These are phyloP conservation scores for Drosophila pseudoobscura DNA, from an alignment of 1,140 invertebrate species.

Conservation along the genomic window DNA sequence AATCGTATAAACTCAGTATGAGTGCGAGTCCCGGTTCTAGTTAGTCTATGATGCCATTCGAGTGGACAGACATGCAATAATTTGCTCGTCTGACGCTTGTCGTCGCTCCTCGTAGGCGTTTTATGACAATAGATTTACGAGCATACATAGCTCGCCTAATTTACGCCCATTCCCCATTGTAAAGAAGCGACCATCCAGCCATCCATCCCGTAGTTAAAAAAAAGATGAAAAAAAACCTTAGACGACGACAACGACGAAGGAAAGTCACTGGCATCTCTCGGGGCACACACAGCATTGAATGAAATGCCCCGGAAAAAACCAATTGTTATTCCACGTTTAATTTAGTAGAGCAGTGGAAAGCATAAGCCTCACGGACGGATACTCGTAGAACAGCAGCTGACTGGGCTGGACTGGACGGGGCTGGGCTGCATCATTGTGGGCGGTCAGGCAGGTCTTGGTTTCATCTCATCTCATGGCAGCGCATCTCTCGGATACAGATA, in stretches of 20 bases:
- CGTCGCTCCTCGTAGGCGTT: conserved; percentile 65
- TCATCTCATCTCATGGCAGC: conserved; percentile 25
- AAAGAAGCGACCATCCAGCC: conserved; percentile 28
- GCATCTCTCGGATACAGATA: conserved; percentile 44
- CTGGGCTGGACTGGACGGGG: conserved; percentile 8
- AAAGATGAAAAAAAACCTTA: conserved; percentile 59
- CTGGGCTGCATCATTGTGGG: conserved; percentile 52
- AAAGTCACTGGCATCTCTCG: conserved; percentile 60
- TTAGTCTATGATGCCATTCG: conserved; percentile 52
- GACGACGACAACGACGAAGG: conserved; percentile 45
- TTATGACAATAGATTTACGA: conserved; percentile 79
- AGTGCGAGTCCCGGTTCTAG: conserved; percentile 25
- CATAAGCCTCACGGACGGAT: conserved; percentile 36
- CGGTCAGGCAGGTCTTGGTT: conserved; percentile 59
- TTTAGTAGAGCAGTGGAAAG: conserved; percentile 72
- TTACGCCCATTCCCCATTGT: conserved; percentile 65
- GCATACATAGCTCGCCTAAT: conserved; percentile 68
- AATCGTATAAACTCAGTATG: conserved; percentile 29
- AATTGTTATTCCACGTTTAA: conserved; percentile 76
- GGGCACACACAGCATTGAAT: conserved; percentile 57
- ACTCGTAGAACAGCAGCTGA: conserved; percentile 27
- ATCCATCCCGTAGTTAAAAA: conserved; percentile 52
- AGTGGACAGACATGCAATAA: conserved; percentile 20
- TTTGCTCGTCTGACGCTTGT: conserved; percentile 35
- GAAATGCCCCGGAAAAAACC: conserved; percentile 81